Evolutionary conservation across 2,888 invertebrate genomes (phyloP).

Genomic region (Hoplodrina ambigua): DNA sequence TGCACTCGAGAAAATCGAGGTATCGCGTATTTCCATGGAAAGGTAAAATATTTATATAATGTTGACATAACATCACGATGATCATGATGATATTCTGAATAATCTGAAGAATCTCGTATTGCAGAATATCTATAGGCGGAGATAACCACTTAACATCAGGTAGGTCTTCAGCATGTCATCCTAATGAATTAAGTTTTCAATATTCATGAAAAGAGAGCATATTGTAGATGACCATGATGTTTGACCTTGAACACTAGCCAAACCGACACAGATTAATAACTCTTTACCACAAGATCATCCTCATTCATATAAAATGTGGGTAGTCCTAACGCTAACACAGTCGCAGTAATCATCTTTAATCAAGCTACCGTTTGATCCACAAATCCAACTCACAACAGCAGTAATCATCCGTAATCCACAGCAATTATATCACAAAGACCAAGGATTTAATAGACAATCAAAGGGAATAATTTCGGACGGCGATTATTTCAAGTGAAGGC

Average conservation of each 20-base stretch:
- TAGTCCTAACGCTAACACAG: constrained; percentile 1
- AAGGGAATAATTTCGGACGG: constrained; percentile 83
- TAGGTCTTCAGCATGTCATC: too few relatives aligned
- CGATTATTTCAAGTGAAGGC: constrained; percentile 82
- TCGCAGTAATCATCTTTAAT: constrained; percentile 39
- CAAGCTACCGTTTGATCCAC: constrained; percentile 52
- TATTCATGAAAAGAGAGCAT: too few relatives aligned
- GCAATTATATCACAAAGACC: constrained; percentile 78
- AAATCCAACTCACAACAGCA: constrained; percentile 50
- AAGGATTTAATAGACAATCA: constrained; percentile 80
- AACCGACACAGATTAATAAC: not conserved
- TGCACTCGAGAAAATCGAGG: too few relatives aligned
- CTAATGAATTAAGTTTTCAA: too few relatives aligned
- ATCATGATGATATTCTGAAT: too few relatives aligned
- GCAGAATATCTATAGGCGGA: not conserved
- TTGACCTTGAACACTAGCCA: too few relatives aligned
- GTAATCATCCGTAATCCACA: constrained; percentile 73
- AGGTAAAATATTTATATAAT: too few relatives aligned
- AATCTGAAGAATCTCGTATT: too few relatives aligned
- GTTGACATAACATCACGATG: too few relatives aligned
- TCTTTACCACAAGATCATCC: not conserved
- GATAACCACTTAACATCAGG: too few relatives aligned
- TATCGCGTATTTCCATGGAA: too few relatives aligned
- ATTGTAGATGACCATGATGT: too few relatives aligned
- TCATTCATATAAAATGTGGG: constrained; percentile 10